Evolutionary conservation across 2,113 vertebrate species (phyloP).

Genomic region (Cinclus mexicanus): DNA sequence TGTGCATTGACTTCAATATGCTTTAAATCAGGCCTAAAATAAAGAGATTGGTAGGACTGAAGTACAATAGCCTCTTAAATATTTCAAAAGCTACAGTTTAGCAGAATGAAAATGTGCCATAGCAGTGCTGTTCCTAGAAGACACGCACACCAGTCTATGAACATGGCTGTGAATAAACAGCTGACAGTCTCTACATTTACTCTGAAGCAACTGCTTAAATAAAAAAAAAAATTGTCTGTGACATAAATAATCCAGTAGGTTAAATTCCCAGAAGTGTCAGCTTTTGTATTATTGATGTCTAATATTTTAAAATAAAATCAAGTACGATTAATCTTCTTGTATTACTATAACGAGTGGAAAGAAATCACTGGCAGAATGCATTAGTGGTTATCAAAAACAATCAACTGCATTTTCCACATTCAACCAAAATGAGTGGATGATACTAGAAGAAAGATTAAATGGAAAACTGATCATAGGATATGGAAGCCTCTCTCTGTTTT

Average conservation of each 20-base stretch:
- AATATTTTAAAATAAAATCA: slow-evolving; percentile 58
- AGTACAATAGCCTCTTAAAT: neutral
- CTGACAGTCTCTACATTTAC: neutral
- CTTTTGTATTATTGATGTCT: slow-evolving; percentile 41
- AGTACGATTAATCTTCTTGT: slow-evolving; percentile 38
- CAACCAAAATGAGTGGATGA: neutral
- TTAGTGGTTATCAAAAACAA: slow-evolving; percentile 38
- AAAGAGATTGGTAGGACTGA: neutral
- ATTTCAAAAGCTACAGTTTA: slow-evolving; percentile 3
- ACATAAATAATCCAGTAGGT: slow-evolving; percentile 52
- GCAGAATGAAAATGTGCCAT: neutral
- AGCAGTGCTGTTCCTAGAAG: neutral
- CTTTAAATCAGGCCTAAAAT: slow-evolving; percentile 37
- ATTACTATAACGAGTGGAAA: neutral
- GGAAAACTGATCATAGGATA: neutral
- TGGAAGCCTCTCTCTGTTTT: neutral
- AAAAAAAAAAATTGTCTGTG: slow-evolving; percentile 3
- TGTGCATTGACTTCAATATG: neutral
- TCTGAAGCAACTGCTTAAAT: slow-evolving; percentile 32
- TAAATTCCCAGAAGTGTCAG: slow-evolving; percentile 36
- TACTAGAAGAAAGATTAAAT: neutral
- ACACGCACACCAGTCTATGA: neutral
- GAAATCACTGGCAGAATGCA: neutral
- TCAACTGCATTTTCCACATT: neutral
- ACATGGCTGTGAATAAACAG: neutral